Conservation (phyloP, 2,113 vertebrate genomes). For the Oncorhynchus clarkii region DNA sequence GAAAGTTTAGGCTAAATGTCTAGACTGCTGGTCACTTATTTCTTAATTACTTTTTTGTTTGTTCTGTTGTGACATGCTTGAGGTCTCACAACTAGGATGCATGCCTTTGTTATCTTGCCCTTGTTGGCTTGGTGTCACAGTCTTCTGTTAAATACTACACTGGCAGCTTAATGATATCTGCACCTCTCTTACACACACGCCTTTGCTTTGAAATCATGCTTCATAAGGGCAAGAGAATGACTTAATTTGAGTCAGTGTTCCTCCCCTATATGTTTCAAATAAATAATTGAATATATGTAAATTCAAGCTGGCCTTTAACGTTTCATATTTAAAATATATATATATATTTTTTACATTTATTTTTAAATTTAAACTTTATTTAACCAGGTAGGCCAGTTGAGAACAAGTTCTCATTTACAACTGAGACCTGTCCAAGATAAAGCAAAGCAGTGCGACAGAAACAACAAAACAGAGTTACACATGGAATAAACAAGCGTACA, state of each 20-base stretch:
- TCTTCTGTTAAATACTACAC: constrained; percentile 68
- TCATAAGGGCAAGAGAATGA: constrained; percentile 4
- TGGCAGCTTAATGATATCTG: constrained; percentile 41
- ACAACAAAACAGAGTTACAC: too few relatives aligned
- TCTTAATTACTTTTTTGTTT: constrained; percentile 55
- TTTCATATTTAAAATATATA: background rate
- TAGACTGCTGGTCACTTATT: constrained; percentile 27
- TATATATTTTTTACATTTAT: too few relatives aligned
- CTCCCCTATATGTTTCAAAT: background rate
- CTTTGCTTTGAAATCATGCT: constrained; percentile 18
- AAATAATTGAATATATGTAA: background rate
- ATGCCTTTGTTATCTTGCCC: constrained; percentile 38
- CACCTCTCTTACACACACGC: background rate
- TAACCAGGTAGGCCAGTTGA: too few relatives aligned
- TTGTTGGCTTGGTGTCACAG: constrained; percentile 58
- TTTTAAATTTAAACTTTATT: too few relatives aligned
- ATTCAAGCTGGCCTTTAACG: background rate
- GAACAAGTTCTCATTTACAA: too few relatives aligned
- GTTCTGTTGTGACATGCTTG: constrained; percentile 9
- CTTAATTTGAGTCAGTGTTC: background rate
- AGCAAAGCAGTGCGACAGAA: too few relatives aligned
- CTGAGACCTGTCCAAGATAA: too few relatives aligned
- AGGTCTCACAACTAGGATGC: constrained; percentile 42
- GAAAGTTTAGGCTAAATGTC: constrained; percentile 14
- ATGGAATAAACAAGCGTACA: too few relatives aligned